phyloP scores from a whole-genome alignment of 2,888 invertebrate genomes.

The Pristionchus entomophagus region DNA sequence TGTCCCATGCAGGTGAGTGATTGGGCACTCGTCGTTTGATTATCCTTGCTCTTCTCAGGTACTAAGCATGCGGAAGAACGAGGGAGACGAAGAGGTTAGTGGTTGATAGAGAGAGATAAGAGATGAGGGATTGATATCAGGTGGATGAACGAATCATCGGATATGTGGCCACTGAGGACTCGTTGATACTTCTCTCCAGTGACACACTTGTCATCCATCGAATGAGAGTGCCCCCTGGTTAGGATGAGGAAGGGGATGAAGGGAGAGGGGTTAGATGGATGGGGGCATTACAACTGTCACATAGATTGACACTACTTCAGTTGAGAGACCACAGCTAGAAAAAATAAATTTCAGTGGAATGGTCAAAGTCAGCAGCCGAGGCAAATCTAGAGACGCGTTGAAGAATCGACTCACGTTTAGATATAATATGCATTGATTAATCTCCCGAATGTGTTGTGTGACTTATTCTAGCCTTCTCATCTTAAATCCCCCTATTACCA shows the following conservation, averaged over 20 bases:
- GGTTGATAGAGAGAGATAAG: not conserved
- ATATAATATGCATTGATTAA: not conserved
- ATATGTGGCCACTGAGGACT: not conserved
- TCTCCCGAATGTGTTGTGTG: not conserved
- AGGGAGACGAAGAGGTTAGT: constrained; percentile 32
- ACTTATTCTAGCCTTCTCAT: not conserved
- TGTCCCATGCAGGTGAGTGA: constrained; percentile 18
- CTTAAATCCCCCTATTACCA: not conserved
- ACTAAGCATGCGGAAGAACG: not conserved
- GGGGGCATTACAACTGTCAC: too few species aligned
- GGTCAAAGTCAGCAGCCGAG: not conserved
- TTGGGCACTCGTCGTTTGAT: not conserved
- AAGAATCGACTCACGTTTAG: not conserved
- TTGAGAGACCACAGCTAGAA: too few species aligned
- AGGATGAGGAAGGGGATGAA: not conserved
- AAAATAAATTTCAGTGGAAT: not conserved
- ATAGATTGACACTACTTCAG: not conserved
- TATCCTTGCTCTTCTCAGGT: not conserved
- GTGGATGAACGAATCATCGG: constrained; percentile 36
- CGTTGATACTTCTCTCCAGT: constrained; percentile 40
- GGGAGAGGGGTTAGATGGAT: not conserved
- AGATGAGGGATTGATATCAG: not conserved
- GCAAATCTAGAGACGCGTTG: not conserved
- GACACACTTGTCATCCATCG: constrained; percentile 45
- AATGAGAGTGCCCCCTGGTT: not conserved